Base-by-base conservation (phyloP, 2,797 vertebrate species). In the Phoxinus dragarum region DNA sequence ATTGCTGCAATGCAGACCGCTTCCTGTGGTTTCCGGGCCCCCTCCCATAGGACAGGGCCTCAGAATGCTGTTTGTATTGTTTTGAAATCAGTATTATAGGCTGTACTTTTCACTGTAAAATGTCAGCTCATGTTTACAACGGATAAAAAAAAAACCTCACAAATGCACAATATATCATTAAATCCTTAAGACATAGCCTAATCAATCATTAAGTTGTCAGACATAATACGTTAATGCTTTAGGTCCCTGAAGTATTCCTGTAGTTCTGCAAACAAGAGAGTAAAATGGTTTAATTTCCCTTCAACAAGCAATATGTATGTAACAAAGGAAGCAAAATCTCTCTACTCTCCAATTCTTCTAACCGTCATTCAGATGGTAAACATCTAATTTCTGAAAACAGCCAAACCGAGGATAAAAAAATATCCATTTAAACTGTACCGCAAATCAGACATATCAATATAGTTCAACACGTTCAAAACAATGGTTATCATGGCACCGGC, bases 31-130 rank as follows among this genome's bases (percentile, higher is more conserved):
- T 95, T 93, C 93, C 90, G 89, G 93, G 91, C 86, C 91, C 89
- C 92, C 93, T 92, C 94, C 94, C 92, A 93, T 93, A 94, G 95
- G 94, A 95, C 93, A 91, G 89, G 88, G 91, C 90, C 82, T 27
- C 76, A 80, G 82, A 73, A 67, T 81, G 87, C 87, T 87, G 88
- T 86, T 87, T 87, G 90, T 76, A 93, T 94, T 95, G 93, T 94
- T 95, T 92, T 81, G 88, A 82, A 82, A 77, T 90, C 92, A 84
- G 91, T 68, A 87, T 78, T 87, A 66, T 71, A 80, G 61, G 66
- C 81, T 21, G 44, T 36, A 49, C 47, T 61, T 84, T 68, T 44
- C 34, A 54, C 59, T 56, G 27, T 73, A 78, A 88, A 84, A 88
- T 69, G 71, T 77, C 76, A 83, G 31, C 54, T 69, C 38, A n/a